Evolutionary conservation across 2,797 vertebrate species (phyloP).

Genomic region (Scolopax bukidnonensis): DNA sequence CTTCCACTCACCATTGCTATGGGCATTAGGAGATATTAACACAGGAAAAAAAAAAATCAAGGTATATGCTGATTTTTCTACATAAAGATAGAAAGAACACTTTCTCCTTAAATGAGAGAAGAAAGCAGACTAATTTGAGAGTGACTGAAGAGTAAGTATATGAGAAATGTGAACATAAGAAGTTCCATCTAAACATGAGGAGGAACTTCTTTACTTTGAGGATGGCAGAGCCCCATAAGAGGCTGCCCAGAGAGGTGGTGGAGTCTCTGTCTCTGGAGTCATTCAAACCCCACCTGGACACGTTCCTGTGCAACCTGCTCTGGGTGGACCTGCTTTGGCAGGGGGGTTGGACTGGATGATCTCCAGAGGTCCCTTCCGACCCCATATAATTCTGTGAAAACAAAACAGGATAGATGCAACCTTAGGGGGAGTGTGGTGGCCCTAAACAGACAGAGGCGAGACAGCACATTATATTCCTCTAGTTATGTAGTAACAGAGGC

Average conservation of each 20-base stretch:
- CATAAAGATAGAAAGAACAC: not conserved
- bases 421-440: not conserved
- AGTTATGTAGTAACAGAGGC: not conserved
- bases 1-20: not conserved
- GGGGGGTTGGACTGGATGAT: too few species aligned
- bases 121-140: not conserved
- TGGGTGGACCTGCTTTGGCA: too few species aligned
- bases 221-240: too few species aligned
- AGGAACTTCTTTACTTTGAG: too few species aligned
- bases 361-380: too few species aligned
- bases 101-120: not conserved
- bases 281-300: too few species aligned
- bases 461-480: not conserved
- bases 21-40: not conserved
- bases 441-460: not conserved
- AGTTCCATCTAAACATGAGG: too few species aligned
- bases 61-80: not conserved
- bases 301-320: too few species aligned
- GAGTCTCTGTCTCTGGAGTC: too few species aligned
- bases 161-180: not conserved
- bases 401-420: not conserved
- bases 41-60: not conserved
- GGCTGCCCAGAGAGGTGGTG: too few species aligned
- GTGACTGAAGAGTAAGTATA: not conserved
- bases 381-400: not conserved